phyloP scores from a whole-genome alignment of 2,888 invertebrate genomes.

The Pristionchus arcanus region DNA sequence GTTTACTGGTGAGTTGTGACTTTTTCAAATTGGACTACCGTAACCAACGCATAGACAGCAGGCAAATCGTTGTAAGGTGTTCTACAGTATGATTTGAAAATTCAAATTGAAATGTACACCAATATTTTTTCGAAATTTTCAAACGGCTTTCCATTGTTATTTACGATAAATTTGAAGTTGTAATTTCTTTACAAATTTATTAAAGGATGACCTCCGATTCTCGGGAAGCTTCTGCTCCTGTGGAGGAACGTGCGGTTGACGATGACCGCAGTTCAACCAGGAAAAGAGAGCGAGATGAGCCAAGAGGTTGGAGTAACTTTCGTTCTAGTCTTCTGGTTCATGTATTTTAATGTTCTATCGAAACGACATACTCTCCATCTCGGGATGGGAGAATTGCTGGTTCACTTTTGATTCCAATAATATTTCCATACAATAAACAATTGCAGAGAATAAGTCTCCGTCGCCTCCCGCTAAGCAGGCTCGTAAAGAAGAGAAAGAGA shows the following conservation, averaged over 20 bases:
- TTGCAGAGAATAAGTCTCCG: constrained; percentile 50
- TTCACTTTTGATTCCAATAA: background rate
- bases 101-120: background rate
- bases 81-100: background rate
- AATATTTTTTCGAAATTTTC: background rate
- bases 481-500: constrained; percentile 42
- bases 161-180: background rate
- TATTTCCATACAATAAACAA: background rate
- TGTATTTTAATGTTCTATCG: background rate
- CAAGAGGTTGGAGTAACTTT: constrained; percentile 9
- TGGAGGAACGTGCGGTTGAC: constrained; percentile 28
- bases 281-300: constrained; percentile 42
- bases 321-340: background rate
- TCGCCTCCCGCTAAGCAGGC: constrained; percentile 50
- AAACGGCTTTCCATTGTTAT: background rate
- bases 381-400: too few relatives aligned
- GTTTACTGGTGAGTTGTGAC: background rate
- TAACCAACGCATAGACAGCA: background rate
- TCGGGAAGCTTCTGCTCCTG: constrained; percentile 46
- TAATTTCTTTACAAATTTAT: background rate
- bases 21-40: background rate
- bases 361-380: background rate
- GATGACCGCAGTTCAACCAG: constrained; percentile 18
- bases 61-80: background rate
- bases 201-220: constrained; percentile 47